Evolutionary conservation across 92 coral and sea anemone species (phyloP), one percentile per base, ranked within the genome.

Genomic region (Desmophyllum pertusum): DNA sequence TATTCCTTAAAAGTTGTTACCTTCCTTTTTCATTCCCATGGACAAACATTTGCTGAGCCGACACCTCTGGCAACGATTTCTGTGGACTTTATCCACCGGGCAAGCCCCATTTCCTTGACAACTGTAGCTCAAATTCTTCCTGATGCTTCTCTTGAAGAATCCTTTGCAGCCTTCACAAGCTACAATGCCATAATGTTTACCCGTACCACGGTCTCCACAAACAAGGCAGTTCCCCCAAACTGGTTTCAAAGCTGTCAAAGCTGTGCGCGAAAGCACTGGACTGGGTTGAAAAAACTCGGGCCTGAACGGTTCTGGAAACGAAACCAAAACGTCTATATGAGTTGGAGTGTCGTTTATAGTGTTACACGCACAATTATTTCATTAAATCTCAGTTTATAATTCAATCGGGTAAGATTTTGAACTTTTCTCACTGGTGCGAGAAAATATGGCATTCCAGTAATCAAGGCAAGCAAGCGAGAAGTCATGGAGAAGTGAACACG

Each of bases 91-190:
- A 65, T 97, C 95, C 33, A 97, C 90, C 6, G 93, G 91, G 50
- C 99, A 97, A 15, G 82, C 86, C 0, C 94, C 91, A 39, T 75
- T 79, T 36, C 92, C 97, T 42, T 94, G 93, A 65, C 99, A 97
- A 48, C 93, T 70, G 79, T 97, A 97, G 19, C 62, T 70, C 43
- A 94, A 86, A 42, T 88, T 93, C 70, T 93, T 97, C 4, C 99
- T 85, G 14, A 97, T 76, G 59, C 98, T 97, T 40, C 99, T 70
- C 80, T 94, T 94, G 82, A 97, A 97, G 63, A 97, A 97, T 29
- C 99, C 99, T 55, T 97, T 97, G 80, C 99, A 97, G 13, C 99
- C 99, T 80, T 97, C 99, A 33, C 99, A 97, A 21, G 99, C 92
- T 25, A 94, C 88, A 33, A 94, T 93, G 25, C 99, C 99, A 81